phyloP scores from a whole-genome alignment of 2,113 vertebrate species.

The Pseudopipra pipra region DNA sequence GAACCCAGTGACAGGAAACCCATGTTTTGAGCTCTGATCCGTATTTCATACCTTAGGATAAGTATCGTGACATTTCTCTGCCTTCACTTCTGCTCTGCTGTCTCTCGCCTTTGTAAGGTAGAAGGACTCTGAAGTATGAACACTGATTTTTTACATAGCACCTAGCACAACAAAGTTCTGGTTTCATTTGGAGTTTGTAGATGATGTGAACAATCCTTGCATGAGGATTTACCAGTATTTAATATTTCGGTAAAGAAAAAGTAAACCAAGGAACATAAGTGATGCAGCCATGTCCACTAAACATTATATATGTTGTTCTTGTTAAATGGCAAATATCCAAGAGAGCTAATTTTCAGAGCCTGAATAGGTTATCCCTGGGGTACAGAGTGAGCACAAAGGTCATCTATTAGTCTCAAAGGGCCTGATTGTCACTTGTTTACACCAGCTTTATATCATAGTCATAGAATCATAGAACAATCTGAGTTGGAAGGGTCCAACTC shows the following conservation, averaged over 20 bases:
- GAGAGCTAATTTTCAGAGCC: background rate
- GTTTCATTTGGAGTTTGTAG: background rate
- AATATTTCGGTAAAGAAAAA: background rate
- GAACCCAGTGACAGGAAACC: background rate
- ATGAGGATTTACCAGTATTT: background rate
- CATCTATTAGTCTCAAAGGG: background rate
- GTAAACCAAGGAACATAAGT: background rate
- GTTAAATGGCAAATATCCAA: background rate
- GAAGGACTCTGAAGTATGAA: background rate
- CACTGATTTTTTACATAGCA: background rate
- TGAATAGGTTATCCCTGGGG: background rate
- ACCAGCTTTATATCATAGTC: background rate
- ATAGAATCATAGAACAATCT: background rate
- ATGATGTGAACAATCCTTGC: background rate
- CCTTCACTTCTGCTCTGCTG: background rate
- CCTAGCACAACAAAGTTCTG: fast-evolving
- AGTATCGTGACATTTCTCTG: background rate
- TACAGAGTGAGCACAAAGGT: background rate
- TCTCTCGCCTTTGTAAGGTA: background rate
- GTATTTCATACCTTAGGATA: background rate
- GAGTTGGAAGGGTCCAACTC: background rate
- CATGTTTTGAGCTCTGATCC: background rate
- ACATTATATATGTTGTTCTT: background rate
- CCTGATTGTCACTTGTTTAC: background rate
- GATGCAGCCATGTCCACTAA: background rate